A percentile compares a stretch with the other conserved stretches of the same genome.
phyloP scores from a whole-genome alignment of 2,113 vertebrate genomes.

The Bufo gargarizans region DNA sequence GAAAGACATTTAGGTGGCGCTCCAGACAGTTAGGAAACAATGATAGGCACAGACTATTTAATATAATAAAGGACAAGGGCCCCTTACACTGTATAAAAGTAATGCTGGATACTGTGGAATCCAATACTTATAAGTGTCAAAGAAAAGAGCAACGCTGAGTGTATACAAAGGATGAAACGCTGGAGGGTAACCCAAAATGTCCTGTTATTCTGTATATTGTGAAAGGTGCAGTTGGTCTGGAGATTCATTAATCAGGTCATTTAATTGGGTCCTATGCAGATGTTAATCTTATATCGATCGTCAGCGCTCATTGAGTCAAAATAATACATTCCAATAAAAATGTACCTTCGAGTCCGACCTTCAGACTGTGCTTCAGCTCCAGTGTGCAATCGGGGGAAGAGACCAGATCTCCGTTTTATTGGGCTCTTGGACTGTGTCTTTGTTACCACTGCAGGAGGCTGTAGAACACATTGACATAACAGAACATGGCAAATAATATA shows the following conservation, averaged over 20 bases:
- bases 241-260: background rate
- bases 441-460: slow-evolving; percentile 79
- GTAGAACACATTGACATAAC: slow-evolving; percentile 56
- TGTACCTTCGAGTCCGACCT: slow-evolving; percentile 80
- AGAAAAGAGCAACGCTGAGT: background rate
- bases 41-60: background rate
- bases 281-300: background rate
- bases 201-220: background rate
- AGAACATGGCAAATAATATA: background rate
- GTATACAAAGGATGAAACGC: background rate
- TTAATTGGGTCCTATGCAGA: background rate
- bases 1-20: background rate
- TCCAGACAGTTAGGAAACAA: background rate
- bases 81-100: background rate
- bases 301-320: too few relatives aligned
- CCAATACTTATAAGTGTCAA: slow-evolving; percentile 28
- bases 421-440: slow-evolving; percentile 92
- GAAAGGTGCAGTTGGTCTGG: background rate
- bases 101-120: background rate
- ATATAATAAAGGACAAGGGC: background rate
- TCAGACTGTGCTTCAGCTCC: slow-evolving; percentile 85
- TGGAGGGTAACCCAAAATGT: background rate
- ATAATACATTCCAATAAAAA: background rate
- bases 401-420: slow-evolving; percentile 87
- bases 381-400: slow-evolving; percentile 90